Base-by-base conservation (phyloP, 2,888 invertebrate species). In the Clistopyga incitator region DNA sequence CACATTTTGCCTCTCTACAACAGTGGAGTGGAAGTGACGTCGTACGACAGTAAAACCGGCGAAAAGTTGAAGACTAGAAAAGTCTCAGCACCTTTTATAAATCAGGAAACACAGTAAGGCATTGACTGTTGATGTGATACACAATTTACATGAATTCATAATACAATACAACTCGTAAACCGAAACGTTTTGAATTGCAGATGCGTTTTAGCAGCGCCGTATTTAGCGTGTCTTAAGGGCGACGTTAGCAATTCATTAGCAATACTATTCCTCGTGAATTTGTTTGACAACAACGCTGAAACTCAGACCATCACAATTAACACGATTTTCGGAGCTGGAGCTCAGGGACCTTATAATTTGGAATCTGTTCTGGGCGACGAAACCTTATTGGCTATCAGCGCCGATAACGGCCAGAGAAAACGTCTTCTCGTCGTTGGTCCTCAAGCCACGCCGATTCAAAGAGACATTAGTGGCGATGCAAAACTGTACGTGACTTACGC, bases 201-300 rank as follows among this genome's bases (percentile, higher is more conserved):
- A 85, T 97, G 97, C 91, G 91, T 95, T 8, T 88, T 96, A 72
- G 94, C 95, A 45, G 94, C 95, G 1, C 95, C 95, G 6, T 95
- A 95, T 91, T 96, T 95, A 92, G 95, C 95, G 6, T 97, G 97
- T 88, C 87, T 96, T 29, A 95, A 95, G 0, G 94, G 94, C 15
- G 93, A 92, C 38, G 38, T 38, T 38, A 38, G 38, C 6, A 93
- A 93, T 76, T 93, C 93, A 23, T 93, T 94, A 45, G 94, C 93
- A 81, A 94, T 95, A 82, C 90, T 97, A 20, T 94, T 96, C 45
- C 95, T 95, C 11, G 89, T 96, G 25, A 95, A 97, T 90, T 93
- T 97, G 80, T 92, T 93, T 47, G 90, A 92, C 65, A 81, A 88
- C 45, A 90, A 91, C 78, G 85, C 87, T 23, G 87, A 91, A 50